Evolutionary conservation across 2,797 vertebrate genomes (phyloP).

Genomic region (Danio albolineatus): DNA sequence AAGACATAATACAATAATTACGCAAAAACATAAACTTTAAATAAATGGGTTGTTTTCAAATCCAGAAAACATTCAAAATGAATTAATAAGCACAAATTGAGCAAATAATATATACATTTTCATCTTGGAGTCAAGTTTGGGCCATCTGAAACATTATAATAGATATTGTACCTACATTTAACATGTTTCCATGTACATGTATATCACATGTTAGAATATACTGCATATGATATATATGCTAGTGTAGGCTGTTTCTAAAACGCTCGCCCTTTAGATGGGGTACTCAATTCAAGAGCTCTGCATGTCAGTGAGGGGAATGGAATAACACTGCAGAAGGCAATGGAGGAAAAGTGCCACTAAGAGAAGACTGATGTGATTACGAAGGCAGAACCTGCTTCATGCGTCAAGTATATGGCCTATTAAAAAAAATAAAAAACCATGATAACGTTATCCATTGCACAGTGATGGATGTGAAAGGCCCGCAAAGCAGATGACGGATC

Average conservation of each 20-base stretch:
- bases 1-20: no score
- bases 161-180: no score
- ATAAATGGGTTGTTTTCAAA: no score
- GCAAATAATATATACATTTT: no score
- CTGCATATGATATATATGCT: not conserved
- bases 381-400: constrained; percentile 28
- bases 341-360: constrained; percentile 7
- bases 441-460: constrained; percentile 28
- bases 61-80: no score
- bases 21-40: no score
- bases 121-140: no score
- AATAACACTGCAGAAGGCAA: constrained; percentile 7
- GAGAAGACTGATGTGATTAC: constrained; percentile 39
- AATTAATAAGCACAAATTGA: no score
- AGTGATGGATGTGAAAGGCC: constrained; percentile 36
- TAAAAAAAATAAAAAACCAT: constrained; percentile 18
- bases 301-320: not conserved
- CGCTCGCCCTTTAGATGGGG: not conserved
- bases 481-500: not conserved
- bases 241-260: not conserved
- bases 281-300: constrained; percentile 1
- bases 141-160: no score
- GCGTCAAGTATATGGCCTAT: constrained; percentile 44
- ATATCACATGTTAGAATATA: no score
- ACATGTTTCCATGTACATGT: no score